Base-by-base conservation (phyloP, 2,113 vertebrate species). In the Suricata suricatta region DNA sequence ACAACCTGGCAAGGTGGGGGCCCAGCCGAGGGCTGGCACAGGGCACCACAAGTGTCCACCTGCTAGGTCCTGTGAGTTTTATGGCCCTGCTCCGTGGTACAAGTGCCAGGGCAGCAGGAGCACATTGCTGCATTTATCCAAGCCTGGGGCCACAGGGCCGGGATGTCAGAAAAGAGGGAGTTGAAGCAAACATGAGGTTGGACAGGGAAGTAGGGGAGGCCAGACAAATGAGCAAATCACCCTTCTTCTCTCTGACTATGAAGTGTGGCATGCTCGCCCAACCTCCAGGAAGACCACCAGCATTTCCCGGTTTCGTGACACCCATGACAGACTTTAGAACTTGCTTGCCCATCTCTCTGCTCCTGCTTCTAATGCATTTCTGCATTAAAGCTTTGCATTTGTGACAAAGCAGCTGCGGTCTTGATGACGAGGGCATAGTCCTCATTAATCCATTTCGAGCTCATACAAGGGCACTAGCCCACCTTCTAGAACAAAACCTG, bases 81-180 rank as follows among this genome's bases (percentile, higher is more conserved):
- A 10, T 7, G 41, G 38, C 72, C 54, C 7, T 2, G 21, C 23
- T 31, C 6, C 21, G 44, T 25, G 2, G 31, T 29, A 0, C 25
- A 63, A 50, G 81, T 47, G 47, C 64, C 41, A 17, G 41, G 77
- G 66, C 60, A 25, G 25, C 27, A 4, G 81, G 74, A n/a, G 41
- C 35, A 25, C 0, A 7, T 9, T 33, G 7, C 0, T 41, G 63
- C 57, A 1, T 54, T 21, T 63, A 41, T n/a, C 44, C n/a, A 3
- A 1, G 9, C 69, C 1, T 66, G 54, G 44, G 16, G 41, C 35
- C 14, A 7, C 7, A 8, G 21, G 54, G 54, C 50, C 66, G 10
- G 13, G 29, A 41, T 0, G 21, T 64, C 54, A 52, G 47, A 12
- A 44, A 4, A 68, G 44, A 17, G 29, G 4, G 19, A n/a, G 12